Evolutionary conservation across 2,888 invertebrate species (phyloP).

Genomic region (Lasius fuliginosus): DNA sequence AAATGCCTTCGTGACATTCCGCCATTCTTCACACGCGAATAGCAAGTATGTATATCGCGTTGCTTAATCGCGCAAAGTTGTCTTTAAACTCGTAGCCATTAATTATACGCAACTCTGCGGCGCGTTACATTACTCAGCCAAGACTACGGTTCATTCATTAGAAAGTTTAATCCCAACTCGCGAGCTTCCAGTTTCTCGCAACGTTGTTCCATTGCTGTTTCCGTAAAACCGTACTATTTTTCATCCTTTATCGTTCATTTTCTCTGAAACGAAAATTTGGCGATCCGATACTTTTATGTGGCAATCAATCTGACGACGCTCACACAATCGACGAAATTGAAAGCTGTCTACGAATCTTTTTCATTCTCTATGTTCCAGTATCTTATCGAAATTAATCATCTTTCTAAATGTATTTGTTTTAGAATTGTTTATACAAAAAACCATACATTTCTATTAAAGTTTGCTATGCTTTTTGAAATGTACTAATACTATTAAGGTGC

Average conservation of each 20-base stretch:
- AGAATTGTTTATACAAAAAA: slow-evolving; percentile 2
- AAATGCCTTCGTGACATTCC: slow-evolving; percentile 2
- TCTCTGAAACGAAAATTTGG: slow-evolving; percentile 1
- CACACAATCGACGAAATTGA: slow-evolving; percentile 7
- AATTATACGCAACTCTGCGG: slow-evolving; percentile 60
- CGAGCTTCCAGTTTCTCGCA: slow-evolving; percentile 52
- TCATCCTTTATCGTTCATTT: not conserved
- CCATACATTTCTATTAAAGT: not conserved
- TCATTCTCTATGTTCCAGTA: not conserved
- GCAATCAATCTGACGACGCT: slow-evolving; percentile 33
- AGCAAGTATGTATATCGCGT: slow-evolving; percentile 60
- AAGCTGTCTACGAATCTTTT: not conserved
- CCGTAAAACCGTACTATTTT: slow-evolving; percentile 15
- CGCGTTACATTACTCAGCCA: slow-evolving; percentile 39
- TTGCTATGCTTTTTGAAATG: not conserved
- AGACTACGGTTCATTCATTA: slow-evolving; percentile 60
- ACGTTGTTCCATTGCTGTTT: slow-evolving; percentile 44
- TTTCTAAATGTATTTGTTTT: not conserved
- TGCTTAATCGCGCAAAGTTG: slow-evolving; percentile 63
- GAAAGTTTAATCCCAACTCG: slow-evolving; percentile 65
- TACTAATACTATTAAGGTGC: not conserved
- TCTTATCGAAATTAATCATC: not conserved
- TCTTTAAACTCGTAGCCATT: slow-evolving; percentile 63
- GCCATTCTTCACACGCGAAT: slow-evolving; percentile 55
- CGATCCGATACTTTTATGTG: not conserved